Evolutionary conservation across 2,797 vertebrate genomes (phyloP).

Genomic region (Telmatherina bonti): DNA sequence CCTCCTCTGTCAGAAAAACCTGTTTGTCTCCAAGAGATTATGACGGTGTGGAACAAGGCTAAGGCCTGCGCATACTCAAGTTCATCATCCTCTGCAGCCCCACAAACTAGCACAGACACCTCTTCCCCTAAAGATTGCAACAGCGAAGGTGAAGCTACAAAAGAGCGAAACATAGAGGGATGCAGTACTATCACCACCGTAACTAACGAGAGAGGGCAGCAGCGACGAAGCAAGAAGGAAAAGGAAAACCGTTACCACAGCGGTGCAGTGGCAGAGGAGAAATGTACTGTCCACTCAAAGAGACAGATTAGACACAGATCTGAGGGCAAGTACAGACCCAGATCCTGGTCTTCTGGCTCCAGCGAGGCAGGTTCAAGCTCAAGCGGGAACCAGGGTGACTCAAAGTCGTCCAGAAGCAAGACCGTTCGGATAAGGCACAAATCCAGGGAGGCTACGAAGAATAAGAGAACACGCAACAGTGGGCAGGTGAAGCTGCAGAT

Average conservation of each 20-base stretch:
- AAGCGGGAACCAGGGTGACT: conserved; percentile 91
- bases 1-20: conserved; percentile 98
- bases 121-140: conserved; percentile 98
- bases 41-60: conserved; percentile 99
- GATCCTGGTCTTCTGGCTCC: conserved; percentile 98
- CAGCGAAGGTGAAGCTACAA: conserved; percentile 91
- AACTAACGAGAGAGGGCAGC: conserved; percentile 82
- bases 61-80: conserved; percentile 93
- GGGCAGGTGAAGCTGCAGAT: conserved; percentile 88
- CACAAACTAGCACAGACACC: conserved; percentile 96
- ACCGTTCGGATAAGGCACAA: conserved; percentile 91
- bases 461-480: conserved; percentile 87
- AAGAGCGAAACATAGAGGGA: conserved; percentile 83
- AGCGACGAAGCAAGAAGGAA: conserved; percentile 88
- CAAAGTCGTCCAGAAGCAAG: conserved; percentile 85
- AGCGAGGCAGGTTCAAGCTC: conserved; percentile 98
- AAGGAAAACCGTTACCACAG: conserved; percentile 89
- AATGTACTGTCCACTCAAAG: conserved; percentile 82
- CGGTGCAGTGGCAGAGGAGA: conserved; percentile 82
- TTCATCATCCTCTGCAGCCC: conserved; percentile 95
- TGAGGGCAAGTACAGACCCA: conserved; percentile 91
- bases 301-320: conserved; percentile 90
- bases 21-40: conserved; percentile 99
- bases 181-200: conserved; percentile 66
- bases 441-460: conserved; percentile 88